Evolutionary conservation across 2,888 invertebrate species (phyloP).

Genomic region (Scaeva pyrastri): DNA sequence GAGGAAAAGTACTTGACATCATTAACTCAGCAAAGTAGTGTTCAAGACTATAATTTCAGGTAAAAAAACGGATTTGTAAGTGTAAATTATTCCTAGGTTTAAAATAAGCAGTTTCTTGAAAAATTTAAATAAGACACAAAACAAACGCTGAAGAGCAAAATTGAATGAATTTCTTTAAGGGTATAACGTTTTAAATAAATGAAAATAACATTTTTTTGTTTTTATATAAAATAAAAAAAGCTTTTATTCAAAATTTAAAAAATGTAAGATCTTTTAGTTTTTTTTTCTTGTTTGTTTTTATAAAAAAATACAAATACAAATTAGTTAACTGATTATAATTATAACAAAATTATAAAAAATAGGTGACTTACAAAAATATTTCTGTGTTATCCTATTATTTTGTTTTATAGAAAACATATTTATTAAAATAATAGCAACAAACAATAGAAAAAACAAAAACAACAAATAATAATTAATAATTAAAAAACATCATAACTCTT

Average conservation of each 20-base stretch:
- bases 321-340: slow-evolving; percentile 63
- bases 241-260: slow-evolving; percentile 69
- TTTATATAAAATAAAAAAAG: slow-evolving; percentile 72
- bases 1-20: too few relatives aligned
- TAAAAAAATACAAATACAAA: slow-evolving; percentile 63
- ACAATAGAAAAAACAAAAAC: slow-evolving; percentile 51
- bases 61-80: too few relatives aligned
- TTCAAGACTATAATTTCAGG: too few relatives aligned
- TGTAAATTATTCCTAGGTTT: background rate
- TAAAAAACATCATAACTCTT: slow-evolving; percentile 4
- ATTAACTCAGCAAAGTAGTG: too few relatives aligned
- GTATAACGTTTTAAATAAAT: slow-evolving; percentile 5
- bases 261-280: slow-evolving; percentile 56
- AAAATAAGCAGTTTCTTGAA: background rate
- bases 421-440: slow-evolving; percentile 61
- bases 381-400: background rate
- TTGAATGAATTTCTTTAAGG: background rate
- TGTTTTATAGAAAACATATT: slow-evolving; percentile 23
- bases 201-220: slow-evolving; percentile 45
- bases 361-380: slow-evolving; percentile 48
- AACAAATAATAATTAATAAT: background rate
- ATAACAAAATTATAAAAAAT: slow-evolving; percentile 71
- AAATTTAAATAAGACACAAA: background rate
- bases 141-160: background rate
- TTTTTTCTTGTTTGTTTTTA: slow-evolving; percentile 26